Evolutionary conservation across 1,140 invertebrate species (phyloP), one percentile per base, ranked within the genome.

Genomic region (Pantala flavescens): DNA sequence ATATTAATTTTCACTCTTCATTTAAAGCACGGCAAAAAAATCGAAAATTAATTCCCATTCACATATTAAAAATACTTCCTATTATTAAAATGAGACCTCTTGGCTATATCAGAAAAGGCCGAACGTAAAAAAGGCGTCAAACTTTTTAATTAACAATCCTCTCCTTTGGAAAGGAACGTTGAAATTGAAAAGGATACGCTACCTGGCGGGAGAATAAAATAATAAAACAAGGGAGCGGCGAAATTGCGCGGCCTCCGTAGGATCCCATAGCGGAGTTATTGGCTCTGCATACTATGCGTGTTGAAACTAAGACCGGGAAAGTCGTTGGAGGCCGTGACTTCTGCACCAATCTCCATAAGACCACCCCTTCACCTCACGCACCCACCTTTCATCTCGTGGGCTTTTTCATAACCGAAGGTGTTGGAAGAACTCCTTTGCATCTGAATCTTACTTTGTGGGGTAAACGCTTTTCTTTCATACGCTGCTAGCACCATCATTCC

Each of bases 321-420:
- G 49, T 63, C 49, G 49, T 63, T 63, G 1, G 49, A 63, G 12
- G 49, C 49, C 49, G 49, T 63, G 49, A 63, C 49, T 63, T 63
- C 49, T 63, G 49, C 49, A 63, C 49, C 49, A 63, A 63, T 63
- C 49, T 63, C 49, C 49, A 63, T 63, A 63, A 63, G 49, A 16
- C 49, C 49, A 5, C 49, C 49, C 49, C 14, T 1, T 14, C 49
- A 3, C 49, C 49, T 12, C 5, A 19, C 49, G 49, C 49, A 63
- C n/a, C 49, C 49, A 63, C 49, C 49, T 63, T 63, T 63, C 49
- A 63, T 63, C 49, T 63, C 49, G 3, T 12, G 49, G 49, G 49
- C n/a, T 63, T 63, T 63, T 63, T 63, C 49, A 63, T 63, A 63
- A 63, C 49, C 49, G 16, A 63, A 63, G 49, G 49, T 63, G 49